Percentiles rank a stretch among this genome's conserved stretches.
phyloP scores from a whole-genome alignment of 2,113 vertebrate species.

The Boleophthalmus pectinirostris region DNA sequence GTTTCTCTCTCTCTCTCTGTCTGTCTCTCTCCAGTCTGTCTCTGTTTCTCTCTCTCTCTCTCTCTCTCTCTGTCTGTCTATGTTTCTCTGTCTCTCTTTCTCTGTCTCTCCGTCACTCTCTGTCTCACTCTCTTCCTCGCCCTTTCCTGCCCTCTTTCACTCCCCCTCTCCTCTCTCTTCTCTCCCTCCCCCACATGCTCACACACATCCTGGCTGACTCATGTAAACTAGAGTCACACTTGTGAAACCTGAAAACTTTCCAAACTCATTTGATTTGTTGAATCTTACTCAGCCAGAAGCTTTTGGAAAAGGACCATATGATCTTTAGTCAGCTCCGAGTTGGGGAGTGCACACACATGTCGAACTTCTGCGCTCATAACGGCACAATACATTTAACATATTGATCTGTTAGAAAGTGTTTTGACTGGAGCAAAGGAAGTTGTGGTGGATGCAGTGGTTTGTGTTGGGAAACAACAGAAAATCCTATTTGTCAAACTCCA shows the following conservation, averaged over 20 bases:
- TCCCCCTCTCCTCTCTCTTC: conserved; percentile 7
- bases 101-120: too few species aligned
- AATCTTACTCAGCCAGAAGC: neutral
- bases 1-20: neutral
- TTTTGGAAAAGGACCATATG: neutral
- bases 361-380: neutral
- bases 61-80: too few species aligned
- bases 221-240: conserved; percentile 29
- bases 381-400: too few species aligned
- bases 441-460: neutral
- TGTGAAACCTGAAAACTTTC: conserved; percentile 28
- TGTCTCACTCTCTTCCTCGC: neutral
- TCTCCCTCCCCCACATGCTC: conserved; percentile 38
- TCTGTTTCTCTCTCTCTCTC: too few species aligned
- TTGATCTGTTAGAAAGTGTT: neutral
- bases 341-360: neutral
- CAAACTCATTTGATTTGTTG: neutral
- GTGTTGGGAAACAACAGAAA: neutral
- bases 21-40: neutral
- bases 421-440: neutral
- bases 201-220: conserved; percentile 60
- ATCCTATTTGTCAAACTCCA: neutral
- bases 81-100: too few species aligned
- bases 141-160: too few species aligned
- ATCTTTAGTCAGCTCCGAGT: neutral